Evolutionary conservation across 2,888 invertebrate genomes (phyloP).

Genomic region (Anagyrus pseudococci): DNA sequence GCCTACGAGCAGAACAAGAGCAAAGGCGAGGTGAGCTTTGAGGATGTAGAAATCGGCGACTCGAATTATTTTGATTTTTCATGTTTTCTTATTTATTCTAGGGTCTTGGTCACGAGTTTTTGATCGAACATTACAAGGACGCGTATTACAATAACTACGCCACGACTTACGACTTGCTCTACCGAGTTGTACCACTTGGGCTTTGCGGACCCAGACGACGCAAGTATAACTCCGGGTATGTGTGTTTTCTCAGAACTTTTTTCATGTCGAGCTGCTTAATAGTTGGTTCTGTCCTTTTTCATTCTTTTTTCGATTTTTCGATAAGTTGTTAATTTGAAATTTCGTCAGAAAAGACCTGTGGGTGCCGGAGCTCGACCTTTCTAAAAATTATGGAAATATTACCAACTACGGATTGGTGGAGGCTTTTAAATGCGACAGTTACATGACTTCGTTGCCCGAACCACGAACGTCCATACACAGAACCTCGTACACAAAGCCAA

Average conservation of each 20-base stretch:
- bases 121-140: conserved; percentile 12
- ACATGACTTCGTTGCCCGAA: background rate
- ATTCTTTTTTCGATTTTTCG: background rate
- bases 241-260: too few species aligned
- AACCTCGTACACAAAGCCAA: background rate
- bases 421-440: background rate
- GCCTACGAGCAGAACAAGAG: background rate
- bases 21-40: conserved; percentile 12
- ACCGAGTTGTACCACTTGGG: conserved; percentile 7
- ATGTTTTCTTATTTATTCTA: conserved; percentile 1
- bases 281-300: background rate
- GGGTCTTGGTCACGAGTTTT: conserved; percentile 25
- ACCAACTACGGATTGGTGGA: conserved; percentile 10
- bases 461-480: conserved; percentile 2
- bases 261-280: background rate
- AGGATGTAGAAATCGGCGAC: background rate
- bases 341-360: conserved; percentile 26
- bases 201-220: conserved; percentile 18
- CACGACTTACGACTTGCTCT: conserved; percentile 29
- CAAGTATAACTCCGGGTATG: conserved; percentile 27
- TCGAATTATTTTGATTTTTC: background rate
- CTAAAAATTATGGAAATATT: conserved; percentile 22
- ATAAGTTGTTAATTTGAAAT: background rate
- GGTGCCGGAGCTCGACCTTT: conserved; percentile 28
- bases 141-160: conserved; percentile 20